Conservation (phyloP, 2,113 vertebrate genomes). For the Malurus alboscapulatus region DNA sequence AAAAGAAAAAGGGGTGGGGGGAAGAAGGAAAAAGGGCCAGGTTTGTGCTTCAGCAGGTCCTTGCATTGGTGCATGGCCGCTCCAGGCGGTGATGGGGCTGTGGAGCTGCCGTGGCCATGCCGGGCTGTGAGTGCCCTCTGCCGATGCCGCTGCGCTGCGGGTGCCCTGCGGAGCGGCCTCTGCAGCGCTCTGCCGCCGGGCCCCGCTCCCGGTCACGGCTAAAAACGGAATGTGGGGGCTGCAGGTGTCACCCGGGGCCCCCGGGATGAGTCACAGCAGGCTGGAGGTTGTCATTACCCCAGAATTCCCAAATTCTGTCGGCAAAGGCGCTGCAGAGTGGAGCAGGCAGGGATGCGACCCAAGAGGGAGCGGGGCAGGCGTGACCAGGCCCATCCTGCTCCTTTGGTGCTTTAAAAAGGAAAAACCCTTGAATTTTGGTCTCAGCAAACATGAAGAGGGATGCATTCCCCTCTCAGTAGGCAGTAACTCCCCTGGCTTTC, state of each 20-base stretch:
- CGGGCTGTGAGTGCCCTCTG: constrained; percentile 55
- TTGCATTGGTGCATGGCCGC: not conserved
- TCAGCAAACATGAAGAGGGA: not conserved
- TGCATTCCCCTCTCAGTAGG: not conserved
- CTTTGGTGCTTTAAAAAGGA: not conserved
- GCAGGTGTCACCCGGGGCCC: not conserved
- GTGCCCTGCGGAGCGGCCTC: not conserved
- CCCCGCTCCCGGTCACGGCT: not conserved
- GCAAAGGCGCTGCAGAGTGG: not conserved
- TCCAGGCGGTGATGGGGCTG: not conserved
- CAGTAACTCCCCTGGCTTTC: not conserved
- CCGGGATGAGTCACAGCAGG: not conserved
- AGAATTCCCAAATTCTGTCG: accelerated
- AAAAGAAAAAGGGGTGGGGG: accelerated
- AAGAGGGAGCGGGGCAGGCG: not conserved
- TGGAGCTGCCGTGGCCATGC: not conserved
- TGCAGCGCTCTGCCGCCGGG: not conserved
- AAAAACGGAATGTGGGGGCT: accelerated
- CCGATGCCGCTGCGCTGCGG: not conserved
- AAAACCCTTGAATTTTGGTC: not conserved
- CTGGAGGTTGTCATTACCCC: not conserved
- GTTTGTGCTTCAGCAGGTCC: not conserved
- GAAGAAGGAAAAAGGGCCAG: not conserved
- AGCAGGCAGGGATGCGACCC: not conserved
- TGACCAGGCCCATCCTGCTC: not conserved